Conservation (phyloP, 1,140 invertebrate genomes). For the Leguminivora glycinivorella region DNA sequence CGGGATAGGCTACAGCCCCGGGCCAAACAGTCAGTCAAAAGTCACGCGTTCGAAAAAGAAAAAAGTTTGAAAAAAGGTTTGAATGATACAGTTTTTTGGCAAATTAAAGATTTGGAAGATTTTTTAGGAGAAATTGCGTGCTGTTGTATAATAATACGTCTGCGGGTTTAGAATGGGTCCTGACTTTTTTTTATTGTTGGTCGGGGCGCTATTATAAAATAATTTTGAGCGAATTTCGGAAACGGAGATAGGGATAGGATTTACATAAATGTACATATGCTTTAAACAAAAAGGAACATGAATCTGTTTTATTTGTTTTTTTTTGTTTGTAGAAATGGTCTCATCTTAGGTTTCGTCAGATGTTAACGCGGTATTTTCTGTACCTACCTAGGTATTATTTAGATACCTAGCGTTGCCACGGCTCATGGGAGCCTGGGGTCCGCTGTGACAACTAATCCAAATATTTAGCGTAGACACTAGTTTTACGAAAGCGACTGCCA, state of each 20-base stretch:
- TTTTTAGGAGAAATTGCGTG: conserved; percentile 28
- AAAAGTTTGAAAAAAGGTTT: conserved; percentile 14
- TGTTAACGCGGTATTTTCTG: too few species aligned
- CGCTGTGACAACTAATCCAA: too few species aligned
- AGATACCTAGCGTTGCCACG: too few species aligned
- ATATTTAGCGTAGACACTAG: too few species aligned
- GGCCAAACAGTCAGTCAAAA: conserved; percentile 26
- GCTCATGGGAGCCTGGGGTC: too few species aligned
- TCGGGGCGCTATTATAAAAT: conserved; percentile 15
- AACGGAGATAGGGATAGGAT: background rate
- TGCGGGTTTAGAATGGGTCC: conserved; percentile 23
- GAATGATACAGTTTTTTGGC: conserved; percentile 29
- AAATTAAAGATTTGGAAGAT: conserved; percentile 24
- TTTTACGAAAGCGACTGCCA: too few species aligned
- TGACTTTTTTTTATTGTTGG: conserved; percentile 8
- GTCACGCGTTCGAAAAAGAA: conserved; percentile 23
- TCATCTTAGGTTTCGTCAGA: background rate
- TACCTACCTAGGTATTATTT: too few species aligned
- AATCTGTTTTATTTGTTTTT: background rate
- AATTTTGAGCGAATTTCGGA: conserved; percentile 9
- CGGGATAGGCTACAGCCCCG: conserved; percentile 23
- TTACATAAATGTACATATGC: conserved; percentile 1
- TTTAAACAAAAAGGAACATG: background rate
- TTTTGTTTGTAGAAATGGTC: too few species aligned
- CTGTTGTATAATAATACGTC: conserved; percentile 24